Base-by-base conservation (phyloP, 92 coral and sea anemone genomes). In the Diadumene lineata region DNA sequence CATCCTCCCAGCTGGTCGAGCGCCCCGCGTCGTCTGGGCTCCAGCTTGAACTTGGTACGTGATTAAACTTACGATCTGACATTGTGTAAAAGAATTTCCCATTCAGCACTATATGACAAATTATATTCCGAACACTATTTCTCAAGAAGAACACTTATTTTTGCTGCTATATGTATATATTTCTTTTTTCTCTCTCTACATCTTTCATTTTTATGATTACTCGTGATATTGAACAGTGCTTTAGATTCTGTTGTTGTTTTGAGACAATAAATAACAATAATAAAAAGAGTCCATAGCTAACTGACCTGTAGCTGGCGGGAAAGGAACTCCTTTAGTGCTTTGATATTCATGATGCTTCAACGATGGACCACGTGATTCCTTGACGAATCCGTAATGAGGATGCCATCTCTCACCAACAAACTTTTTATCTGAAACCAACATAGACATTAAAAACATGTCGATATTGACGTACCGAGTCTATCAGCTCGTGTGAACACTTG, bases 291-390 rank as follows among this genome's bases (percentile, higher is more conserved):
- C n/a, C n/a, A n/a, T 10, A 61, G 9, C 10, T 0, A 24, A 27
- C 74, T 19, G 87, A 96, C 99, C 99, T 82, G 99, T 80, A 15
- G 97, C 93, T 1, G 79, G 65, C 21, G 99, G 99, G 64, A 96
- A 96, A n/a, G 90, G 92, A 0, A 89, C 93, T 30, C 99, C 99
- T 64, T 81, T 75, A 51, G 82, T 72, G 34, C 92, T 83, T 88
- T 79, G 86, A 74, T 96, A 96, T 73, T 96, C 99, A 46, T 90
- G 92, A 60, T 96, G 99, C 50, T 78, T 89, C 19, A 92, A 81
- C 44, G 32, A 48, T 1, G 83, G 89, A 63, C 79, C 79, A 33
- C 67, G 34, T 32, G 78, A 1, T n/a, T 56, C 6, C 55, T 66
- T 29, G 28, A 34, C 56, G 18, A 3, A 38, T 25, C 82, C 82